These are phyloP conservation scores for Oryzias javanicus DNA, from an alignment of 2,113 vertebrate genomes.

Conservation along the genomic window DNA sequence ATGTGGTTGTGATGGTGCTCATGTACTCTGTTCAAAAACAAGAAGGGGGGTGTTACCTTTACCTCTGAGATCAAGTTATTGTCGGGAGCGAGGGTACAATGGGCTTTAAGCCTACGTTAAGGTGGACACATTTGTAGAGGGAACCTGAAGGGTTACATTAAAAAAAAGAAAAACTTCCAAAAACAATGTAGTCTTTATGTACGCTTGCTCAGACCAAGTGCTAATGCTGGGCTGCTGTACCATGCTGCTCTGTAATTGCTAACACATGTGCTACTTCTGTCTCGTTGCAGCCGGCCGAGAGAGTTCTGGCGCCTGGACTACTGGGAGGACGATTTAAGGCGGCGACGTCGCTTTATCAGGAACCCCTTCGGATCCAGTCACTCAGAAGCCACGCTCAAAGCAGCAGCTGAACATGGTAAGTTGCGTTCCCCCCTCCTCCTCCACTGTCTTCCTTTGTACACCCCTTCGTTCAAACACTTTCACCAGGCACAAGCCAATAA, in stretches of 20 bases:
- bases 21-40: slow-evolving; percentile 81
- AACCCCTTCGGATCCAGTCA: slow-evolving; percentile 97
- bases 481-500: slow-evolving; percentile 77
- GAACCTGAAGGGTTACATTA: slow-evolving; percentile 23
- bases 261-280: slow-evolving; percentile 96
- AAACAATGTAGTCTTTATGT: slow-evolving; percentile 95
- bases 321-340: slow-evolving; percentile 99
- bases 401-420: slow-evolving; percentile 92
- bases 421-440: slow-evolving; percentile 35
- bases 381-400: slow-evolving; percentile 94
- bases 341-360: slow-evolving; percentile 95
- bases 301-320: slow-evolving; percentile 99
- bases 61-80: slow-evolving; percentile 83
- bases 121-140: slow-evolving; percentile 41
- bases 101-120: slow-evolving; percentile 17
- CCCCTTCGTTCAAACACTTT: slow-evolving; percentile 2
- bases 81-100: slow-evolving; percentile 75
- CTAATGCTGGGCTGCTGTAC: slow-evolving; percentile 79
- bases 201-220: slow-evolving; percentile 43
- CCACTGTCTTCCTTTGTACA: slow-evolving; percentile 1
- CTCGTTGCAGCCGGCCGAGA: slow-evolving; percentile 92
- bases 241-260: slow-evolving; percentile 98
- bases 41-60: slow-evolving; percentile 70
- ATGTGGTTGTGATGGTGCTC: slow-evolving; percentile 87
- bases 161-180: slow-evolving; percentile 52